phyloP scores from a whole-genome alignment of 1,140 invertebrate species.

The Pseudomyrmex pallidus region DNA sequence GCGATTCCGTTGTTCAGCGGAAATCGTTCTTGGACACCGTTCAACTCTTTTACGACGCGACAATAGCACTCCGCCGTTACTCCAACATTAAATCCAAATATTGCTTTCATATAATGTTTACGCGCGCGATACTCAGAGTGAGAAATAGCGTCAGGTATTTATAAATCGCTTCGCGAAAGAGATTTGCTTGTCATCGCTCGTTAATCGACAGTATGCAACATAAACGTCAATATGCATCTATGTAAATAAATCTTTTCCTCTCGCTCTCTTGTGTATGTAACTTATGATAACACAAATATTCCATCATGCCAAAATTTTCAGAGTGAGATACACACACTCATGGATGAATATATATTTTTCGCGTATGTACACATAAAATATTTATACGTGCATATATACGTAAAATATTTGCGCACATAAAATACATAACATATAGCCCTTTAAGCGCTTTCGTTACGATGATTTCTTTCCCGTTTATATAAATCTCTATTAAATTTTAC shows the following conservation, averaged over 20 bases:
- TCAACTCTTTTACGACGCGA: slow-evolving; percentile 30
- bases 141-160: slow-evolving; percentile 5
- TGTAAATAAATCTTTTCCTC: background rate
- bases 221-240: background rate
- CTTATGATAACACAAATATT: slow-evolving; percentile 19
- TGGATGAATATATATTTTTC: background rate
- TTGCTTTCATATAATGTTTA: background rate
- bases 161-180: background rate
- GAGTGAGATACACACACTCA: background rate
- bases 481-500: too few relatives aligned
- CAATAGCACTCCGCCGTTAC: background rate
- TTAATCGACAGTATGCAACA: background rate
- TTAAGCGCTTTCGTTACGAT: too few relatives aligned
- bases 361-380: too few relatives aligned
- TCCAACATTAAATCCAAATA: background rate
- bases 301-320: background rate
- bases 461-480: too few relatives aligned
- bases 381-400: too few relatives aligned
- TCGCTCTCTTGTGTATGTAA: too few relatives aligned
- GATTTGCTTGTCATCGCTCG: too few relatives aligned
- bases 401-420: too few relatives aligned
- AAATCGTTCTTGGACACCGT: background rate
- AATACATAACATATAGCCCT: too few relatives aligned
- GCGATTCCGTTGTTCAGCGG: slow-evolving; percentile 3
- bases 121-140: background rate